Evolutionary conservation across 2,888 invertebrate genomes (phyloP).

Genomic region (Cantharis rustica): DNA sequence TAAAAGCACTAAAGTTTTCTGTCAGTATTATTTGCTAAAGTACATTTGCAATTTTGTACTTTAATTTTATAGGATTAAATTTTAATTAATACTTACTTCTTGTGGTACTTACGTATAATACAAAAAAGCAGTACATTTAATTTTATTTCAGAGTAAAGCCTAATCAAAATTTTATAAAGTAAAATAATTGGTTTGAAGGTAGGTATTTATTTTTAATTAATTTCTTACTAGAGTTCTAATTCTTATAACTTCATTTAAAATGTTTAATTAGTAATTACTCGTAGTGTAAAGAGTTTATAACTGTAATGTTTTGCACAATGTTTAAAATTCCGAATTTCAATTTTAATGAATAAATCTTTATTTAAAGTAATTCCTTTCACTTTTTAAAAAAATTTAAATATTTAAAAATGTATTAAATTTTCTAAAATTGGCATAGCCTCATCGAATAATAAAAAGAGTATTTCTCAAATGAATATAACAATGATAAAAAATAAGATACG

Average conservation of each 20-base stretch:
- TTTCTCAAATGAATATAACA: too few species aligned
- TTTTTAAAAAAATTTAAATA: too few species aligned
- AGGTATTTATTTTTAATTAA: neutral
- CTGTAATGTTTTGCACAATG: neutral
- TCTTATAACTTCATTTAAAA: neutral
- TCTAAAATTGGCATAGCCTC: too few species aligned
- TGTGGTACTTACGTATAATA: neutral
- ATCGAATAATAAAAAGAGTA: too few species aligned
- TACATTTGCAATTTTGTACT: neutral
- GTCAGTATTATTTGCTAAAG: too few species aligned
- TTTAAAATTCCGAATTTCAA: neutral
- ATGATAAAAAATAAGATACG: too few species aligned
- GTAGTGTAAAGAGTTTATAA: neutral
- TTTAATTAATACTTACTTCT: neutral
- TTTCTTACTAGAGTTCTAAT: neutral
- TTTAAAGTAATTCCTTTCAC: neutral
- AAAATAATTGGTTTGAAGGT: neutral
- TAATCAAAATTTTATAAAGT: neutral
- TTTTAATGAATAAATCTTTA: neutral
- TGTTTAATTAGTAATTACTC: neutral
- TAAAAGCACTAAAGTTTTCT: neutral
- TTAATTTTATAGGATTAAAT: neutral
- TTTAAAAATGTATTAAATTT: neutral
- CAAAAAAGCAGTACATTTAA: neutral
- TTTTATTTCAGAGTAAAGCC: neutral